Percentiles rank a stretch among this genome's conserved stretches.
Conservation (phyloP, 2,888 invertebrate species). For the Chrysolina haemoptera region DNA sequence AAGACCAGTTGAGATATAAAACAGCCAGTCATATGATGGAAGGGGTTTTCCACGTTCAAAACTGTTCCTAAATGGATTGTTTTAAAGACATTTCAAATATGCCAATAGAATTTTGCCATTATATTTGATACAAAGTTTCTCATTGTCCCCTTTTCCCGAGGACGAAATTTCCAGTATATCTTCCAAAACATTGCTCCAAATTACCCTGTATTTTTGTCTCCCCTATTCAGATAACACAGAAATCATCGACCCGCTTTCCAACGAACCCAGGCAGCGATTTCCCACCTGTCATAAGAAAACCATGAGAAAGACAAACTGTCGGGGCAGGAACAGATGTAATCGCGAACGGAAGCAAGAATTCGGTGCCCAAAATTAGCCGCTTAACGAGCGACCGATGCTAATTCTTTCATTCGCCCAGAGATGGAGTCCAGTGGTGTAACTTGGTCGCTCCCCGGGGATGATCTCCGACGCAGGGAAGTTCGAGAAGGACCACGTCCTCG, state of each 20-base stretch:
- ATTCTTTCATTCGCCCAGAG: constrained; percentile 15
- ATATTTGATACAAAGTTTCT: too few relatives aligned
- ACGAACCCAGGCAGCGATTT: neutral
- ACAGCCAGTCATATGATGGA: too few relatives aligned
- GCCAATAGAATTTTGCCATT: too few relatives aligned
- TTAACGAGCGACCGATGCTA: constrained; percentile 19
- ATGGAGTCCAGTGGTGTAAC: constrained; percentile 26
- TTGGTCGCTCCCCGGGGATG: constrained; percentile 21
- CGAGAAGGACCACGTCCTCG: constrained; percentile 31
- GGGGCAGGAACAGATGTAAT: constrained; percentile 50
- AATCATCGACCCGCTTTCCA: neutral
- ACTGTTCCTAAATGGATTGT: too few relatives aligned
- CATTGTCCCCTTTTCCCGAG: too few relatives aligned
- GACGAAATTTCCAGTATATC: too few relatives aligned
- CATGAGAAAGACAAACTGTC: constrained; percentile 37
- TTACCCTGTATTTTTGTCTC: neutral
- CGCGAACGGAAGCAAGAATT: constrained; percentile 30
- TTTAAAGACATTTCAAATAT: too few relatives aligned
- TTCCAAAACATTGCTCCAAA: neutral
- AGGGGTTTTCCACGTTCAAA: too few relatives aligned
- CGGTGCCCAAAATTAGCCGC: constrained; percentile 18
- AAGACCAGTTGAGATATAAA: too few relatives aligned
- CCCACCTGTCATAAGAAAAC: constrained; percentile 20
- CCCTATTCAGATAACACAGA: neutral
- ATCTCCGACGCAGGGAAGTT: constrained; percentile 36